Evolutionary conservation across 2,888 invertebrate genomes (phyloP).

Genomic region (Ctenicera cuprea): DNA sequence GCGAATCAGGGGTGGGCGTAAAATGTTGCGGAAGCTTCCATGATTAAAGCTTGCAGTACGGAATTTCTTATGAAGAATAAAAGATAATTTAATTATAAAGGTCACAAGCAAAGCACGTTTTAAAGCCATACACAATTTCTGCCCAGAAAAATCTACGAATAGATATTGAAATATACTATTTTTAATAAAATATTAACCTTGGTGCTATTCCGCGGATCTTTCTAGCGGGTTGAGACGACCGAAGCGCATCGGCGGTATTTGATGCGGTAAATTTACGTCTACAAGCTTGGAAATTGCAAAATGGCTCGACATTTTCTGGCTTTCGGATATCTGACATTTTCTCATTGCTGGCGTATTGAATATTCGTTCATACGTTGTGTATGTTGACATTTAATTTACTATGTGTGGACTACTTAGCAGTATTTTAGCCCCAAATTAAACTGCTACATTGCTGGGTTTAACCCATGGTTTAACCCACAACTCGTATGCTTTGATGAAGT

Average conservation of each 20-base stretch:
- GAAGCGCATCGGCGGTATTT: slow-evolving; percentile 58
- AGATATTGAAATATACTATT: slow-evolving; percentile 20
- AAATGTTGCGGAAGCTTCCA: neutral
- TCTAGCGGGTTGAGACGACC: slow-evolving; percentile 46
- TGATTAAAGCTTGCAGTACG: slow-evolving; percentile 21
- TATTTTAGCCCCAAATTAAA: slow-evolving; percentile 13
- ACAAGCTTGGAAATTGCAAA: slow-evolving; percentile 65
- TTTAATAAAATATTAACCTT: slow-evolving; percentile 43
- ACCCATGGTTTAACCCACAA: too few relatives aligned
- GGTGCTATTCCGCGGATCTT: slow-evolving; percentile 40
- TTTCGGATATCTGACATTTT: slow-evolving; percentile 68
- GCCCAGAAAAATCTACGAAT: neutral
- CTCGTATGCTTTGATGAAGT: too few relatives aligned
- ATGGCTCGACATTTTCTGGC: slow-evolving; percentile 68
- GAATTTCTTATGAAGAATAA: slow-evolving; percentile 2
- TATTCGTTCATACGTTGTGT: slow-evolving; percentile 58
- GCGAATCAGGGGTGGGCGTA: slow-evolving; percentile 12
- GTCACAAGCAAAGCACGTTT: neutral
- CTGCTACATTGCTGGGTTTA: neutral
- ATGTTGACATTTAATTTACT: slow-evolving; percentile 57
- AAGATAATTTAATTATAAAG: slow-evolving; percentile 21
- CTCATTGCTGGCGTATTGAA: slow-evolving; percentile 58
- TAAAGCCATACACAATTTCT: neutral
- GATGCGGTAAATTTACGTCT: slow-evolving; percentile 66
- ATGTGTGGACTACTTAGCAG: neutral